Percentiles rank a stretch among this genome's conserved stretches.
phyloP scores from a whole-genome alignment of 2,797 vertebrate genomes.

The Uromys caudimaculatus region DNA sequence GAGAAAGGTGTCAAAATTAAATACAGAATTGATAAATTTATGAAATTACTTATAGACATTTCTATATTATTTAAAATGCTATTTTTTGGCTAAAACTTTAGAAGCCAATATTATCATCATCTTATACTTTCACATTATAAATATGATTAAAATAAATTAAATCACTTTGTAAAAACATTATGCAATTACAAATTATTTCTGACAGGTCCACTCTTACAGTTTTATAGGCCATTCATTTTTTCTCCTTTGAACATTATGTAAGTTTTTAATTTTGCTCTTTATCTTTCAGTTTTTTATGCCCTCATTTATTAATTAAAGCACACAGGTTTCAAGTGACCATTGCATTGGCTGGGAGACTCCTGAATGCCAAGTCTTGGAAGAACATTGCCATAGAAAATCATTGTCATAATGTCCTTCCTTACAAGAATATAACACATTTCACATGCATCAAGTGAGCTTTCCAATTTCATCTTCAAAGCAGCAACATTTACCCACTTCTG shows the following conservation, averaged over 20 bases:
- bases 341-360: background rate
- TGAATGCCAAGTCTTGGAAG: background rate
- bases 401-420: background rate
- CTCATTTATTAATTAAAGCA: slow-evolving; percentile 41
- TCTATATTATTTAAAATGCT: too few species aligned
- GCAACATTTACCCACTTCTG: background rate
- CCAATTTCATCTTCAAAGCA: slow-evolving; percentile 30
- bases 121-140: too few species aligned
- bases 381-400: background rate
- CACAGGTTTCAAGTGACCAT: background rate
- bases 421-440: background rate
- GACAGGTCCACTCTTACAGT: too few species aligned
- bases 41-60: too few species aligned
- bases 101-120: too few species aligned
- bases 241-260: background rate
- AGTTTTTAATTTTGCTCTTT: slow-evolving; percentile 10
- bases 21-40: too few species aligned
- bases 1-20: too few species aligned
- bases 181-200: too few species aligned
- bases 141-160: too few species aligned
- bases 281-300: background rate
- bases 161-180: too few species aligned
- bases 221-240: too few species aligned
- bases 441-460: slow-evolving; percentile 11
- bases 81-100: too few species aligned